A percentile compares a stretch with the other conserved stretches of the same genome.
Conservation (phyloP, 1,140 invertebrate species). For the Drosophila obscura region DNA sequence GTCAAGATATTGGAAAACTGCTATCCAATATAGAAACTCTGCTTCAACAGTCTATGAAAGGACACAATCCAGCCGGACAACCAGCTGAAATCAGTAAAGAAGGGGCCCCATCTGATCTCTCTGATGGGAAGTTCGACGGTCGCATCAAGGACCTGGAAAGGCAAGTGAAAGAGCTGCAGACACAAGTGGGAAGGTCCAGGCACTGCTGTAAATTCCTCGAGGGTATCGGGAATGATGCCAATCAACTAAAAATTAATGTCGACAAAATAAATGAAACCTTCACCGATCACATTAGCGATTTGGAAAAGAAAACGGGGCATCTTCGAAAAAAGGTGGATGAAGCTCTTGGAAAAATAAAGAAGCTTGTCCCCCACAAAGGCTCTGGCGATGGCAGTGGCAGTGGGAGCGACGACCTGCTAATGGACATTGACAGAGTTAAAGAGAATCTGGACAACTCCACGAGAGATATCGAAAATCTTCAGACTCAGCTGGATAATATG, state of each 20-base stretch:
- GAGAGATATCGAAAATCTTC: background rate
- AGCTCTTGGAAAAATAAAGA: background rate
- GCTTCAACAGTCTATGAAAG: background rate
- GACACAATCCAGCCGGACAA: background rate
- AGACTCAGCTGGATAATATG: background rate
- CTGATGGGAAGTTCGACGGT: no score
- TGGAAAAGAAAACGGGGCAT: background rate
- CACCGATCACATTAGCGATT: background rate
- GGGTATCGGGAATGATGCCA: background rate
- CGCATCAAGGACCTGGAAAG: background rate
- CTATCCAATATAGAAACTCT: background rate
- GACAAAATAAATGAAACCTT: constrained; percentile 4
- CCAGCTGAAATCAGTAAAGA: no score
- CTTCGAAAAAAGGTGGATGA: background rate
- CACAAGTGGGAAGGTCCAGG: background rate
- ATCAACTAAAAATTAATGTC: background rate
- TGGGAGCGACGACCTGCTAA: no score
- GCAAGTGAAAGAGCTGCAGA: background rate
- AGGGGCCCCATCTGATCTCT: background rate
- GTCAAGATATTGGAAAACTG: background rate
- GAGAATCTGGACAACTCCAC: no score
- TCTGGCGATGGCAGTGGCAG: no score
- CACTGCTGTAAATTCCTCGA: constrained; percentile 24
- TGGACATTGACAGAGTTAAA: no score
- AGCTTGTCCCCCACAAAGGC: background rate